Evolutionary conservation across 2,888 invertebrate genomes (phyloP).

Genomic region (Dermolepida albohirtum): DNA sequence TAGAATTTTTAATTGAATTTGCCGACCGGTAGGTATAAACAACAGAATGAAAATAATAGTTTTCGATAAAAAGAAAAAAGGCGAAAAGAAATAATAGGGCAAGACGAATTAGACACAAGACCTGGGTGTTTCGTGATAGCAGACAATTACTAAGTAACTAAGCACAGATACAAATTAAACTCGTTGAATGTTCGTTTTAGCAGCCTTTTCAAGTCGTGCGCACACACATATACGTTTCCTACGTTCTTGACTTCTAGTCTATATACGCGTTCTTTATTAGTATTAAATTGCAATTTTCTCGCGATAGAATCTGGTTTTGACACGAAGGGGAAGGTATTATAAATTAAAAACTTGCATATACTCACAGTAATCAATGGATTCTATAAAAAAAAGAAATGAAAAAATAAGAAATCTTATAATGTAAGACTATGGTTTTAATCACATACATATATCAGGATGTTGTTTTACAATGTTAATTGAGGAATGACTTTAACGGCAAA

Average conservation of each 20-base stretch:
- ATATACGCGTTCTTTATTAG: not conserved
- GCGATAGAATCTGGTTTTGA: constrained; percentile 21
- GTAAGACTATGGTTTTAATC: too few relatives aligned
- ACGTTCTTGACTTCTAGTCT: not conserved
- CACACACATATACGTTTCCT: not conserved
- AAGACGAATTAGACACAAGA: constrained; percentile 6
- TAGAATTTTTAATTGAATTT: not conserved
- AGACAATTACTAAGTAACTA: constrained; percentile 13
- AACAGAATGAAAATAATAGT: too few relatives aligned
- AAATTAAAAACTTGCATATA: constrained; percentile 34
- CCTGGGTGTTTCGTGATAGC: constrained; percentile 27
- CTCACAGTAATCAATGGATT: constrained; percentile 37
- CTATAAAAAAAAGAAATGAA: constrained; percentile 28
- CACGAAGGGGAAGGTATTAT: constrained; percentile 11
- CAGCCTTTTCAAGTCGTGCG: constrained; percentile 8
- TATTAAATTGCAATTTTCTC: constrained; percentile 36
- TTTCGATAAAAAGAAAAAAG: not conserved
- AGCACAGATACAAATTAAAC: constrained; percentile 12
- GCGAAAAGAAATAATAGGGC: not conserved
- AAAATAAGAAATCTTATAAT: constrained; percentile 9
- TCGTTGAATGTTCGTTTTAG: constrained; percentile 17
- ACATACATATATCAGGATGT: too few relatives aligned
- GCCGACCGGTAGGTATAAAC: not conserved
- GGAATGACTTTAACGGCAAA: too few relatives aligned
- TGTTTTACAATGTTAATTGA: too few relatives aligned